Evolutionary conservation across 2,797 vertebrate genomes (phyloP).

Genomic region (Fratercula arctica): DNA sequence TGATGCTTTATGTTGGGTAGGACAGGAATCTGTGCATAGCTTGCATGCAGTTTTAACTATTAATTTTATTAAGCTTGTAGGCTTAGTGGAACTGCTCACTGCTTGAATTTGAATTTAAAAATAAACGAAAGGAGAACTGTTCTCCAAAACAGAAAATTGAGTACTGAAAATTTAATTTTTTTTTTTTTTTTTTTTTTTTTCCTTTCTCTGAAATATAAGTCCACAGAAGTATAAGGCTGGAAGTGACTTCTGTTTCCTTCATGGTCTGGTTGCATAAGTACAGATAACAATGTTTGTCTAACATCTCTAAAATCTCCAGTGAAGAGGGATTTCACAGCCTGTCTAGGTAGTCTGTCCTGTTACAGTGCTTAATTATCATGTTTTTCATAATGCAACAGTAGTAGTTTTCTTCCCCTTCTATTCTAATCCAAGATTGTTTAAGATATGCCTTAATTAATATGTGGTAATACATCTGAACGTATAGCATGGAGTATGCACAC

Average conservation of each 20-base stretch:
- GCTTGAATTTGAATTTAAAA: conserved; percentile 4
- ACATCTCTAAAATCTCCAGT: neutral
- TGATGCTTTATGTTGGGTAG: neutral
- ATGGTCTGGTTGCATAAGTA: neutral
- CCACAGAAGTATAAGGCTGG: neutral
- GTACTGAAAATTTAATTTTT: neutral
- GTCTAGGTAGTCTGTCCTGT: conserved; percentile 21
- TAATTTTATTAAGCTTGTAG: conserved; percentile 14
- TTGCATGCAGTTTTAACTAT: neutral
- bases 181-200: rapidly evolving
- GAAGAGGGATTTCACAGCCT: conserved; percentile 10
- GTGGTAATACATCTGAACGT: neutral
- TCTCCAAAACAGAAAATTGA: neutral
- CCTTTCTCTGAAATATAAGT: neutral
- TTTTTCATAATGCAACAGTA: neutral
- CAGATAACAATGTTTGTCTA: neutral
- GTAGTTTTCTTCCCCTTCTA: neutral
- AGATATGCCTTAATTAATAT: neutral
- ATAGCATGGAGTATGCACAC: rapidly evolving
- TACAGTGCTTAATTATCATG: neutral
- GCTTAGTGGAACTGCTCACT: neutral
- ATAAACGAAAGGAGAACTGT: neutral
- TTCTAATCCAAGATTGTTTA: conserved; percentile 9
- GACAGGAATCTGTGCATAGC: neutral
- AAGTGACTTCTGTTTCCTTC: neutral